Base-by-base conservation (phyloP, 1,140 invertebrate genomes). In the Drosophila littoralis region DNA sequence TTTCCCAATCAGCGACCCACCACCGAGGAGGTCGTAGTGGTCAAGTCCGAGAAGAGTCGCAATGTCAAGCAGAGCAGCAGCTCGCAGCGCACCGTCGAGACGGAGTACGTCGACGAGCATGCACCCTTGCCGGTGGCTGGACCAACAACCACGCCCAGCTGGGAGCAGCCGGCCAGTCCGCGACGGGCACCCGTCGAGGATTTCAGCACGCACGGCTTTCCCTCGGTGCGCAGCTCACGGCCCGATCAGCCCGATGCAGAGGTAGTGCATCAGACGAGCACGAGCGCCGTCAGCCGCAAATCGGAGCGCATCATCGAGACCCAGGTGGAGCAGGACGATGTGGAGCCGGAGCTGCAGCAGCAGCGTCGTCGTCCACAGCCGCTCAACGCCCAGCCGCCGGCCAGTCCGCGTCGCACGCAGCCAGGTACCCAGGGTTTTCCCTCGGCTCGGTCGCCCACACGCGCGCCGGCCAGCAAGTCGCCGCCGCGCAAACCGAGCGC, bases 301-400 rank as follows among this genome's bases (percentile, higher is more conserved):
- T 77, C 82, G 22, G 90, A 91, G 54, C 83, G 73, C 22, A 71
- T 83, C 40, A 80, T 91, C 43, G 90, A 91, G 71, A 91, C 90
- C 9, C 81, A 91, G 51, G 48, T 90, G 43, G 90, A 82, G 43
- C 48, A 17, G 12, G 51, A 71, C 6, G 3, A 17, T 7, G 13
- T 35, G 6, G 35, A 12, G 43, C 4, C 45, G 9, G 76, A 77
- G 13, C 61, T 51, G 0, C 36, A 74, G 67, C 79, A 54, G 61
- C 65, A 36, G 7, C 57, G 17, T 46, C 64, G 46, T 57, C 65
- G 35, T 38, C 64, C 52, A 7, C 42, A 71, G 12, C 46, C 46
- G 43, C 9, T 54, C 38, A 46, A 66, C n/a, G 12, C 81, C n/a
- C 38, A 55, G 1, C 55, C 67, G 13, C 13, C 73, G 10, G n/a